Percentiles rank a stretch among this genome's conserved stretches.
phyloP scores from a whole-genome alignment of 2,113 vertebrate species.

The Bubo blakistoni region DNA sequence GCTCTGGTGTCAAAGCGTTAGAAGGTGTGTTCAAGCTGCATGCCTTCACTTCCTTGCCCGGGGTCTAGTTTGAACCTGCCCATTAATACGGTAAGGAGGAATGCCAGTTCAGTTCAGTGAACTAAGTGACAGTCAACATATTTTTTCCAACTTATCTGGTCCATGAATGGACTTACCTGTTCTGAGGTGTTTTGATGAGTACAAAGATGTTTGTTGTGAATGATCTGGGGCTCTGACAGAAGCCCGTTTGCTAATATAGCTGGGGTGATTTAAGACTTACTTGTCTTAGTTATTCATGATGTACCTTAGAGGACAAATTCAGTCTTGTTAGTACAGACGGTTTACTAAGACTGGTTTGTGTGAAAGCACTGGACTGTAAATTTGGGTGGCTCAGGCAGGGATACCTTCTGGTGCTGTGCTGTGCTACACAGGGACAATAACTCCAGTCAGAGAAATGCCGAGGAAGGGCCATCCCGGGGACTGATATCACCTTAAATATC shows the following conservation, averaged over 20 bases:
- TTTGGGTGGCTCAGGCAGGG: background rate
- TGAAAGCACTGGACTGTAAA: background rate
- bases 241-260: background rate
- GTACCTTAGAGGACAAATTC: background rate
- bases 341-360: background rate
- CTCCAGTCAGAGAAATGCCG: background rate
- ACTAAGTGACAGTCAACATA: background rate
- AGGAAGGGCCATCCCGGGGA: background rate
- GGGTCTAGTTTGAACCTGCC: background rate
- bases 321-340: background rate
- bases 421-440: background rate
- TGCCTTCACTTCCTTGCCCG: background rate
- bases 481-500: background rate
- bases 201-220: background rate
- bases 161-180: background rate
- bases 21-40: background rate
- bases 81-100: background rate
- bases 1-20: background rate
- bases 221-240: background rate
- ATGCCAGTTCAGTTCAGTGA: background rate
- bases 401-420: background rate
- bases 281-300: background rate
- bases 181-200: background rate
- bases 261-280: background rate
- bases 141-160: background rate